These are phyloP conservation scores for Huso huso DNA, from an alignment of 2,797 vertebrate species.

Conservation along the genomic window DNA sequence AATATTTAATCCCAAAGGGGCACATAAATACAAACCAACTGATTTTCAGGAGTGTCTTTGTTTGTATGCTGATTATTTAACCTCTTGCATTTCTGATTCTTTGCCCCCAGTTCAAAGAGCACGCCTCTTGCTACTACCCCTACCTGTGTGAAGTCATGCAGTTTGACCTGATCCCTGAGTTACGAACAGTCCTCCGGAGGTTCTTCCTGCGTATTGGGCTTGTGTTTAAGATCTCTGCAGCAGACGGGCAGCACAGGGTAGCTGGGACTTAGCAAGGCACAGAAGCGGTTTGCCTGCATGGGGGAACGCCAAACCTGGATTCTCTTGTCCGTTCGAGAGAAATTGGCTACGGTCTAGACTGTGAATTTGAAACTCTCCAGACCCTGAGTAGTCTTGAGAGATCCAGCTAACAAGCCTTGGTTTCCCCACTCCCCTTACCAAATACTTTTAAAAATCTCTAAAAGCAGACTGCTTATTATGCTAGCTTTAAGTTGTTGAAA, in stretches of 20 bases:
- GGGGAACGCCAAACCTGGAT: constrained; percentile 9
- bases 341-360: neutral
- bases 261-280: constrained; percentile 12
- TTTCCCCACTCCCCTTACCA: constrained; percentile 8
- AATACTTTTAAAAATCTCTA: neutral
- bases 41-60: too few relatives aligned
- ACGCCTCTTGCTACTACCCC: constrained; percentile 85
- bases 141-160: constrained; percentile 96
- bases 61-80: too few relatives aligned
- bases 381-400: neutral
- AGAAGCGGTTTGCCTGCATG: constrained; percentile 14
- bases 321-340: neutral
- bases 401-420: constrained; percentile 4
- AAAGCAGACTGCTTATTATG: too few relatives aligned
- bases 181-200: constrained; percentile 80
- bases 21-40: too few relatives aligned
- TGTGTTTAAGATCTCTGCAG: constrained; percentile 78
- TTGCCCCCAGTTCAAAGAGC: constrained; percentile 76
- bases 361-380: neutral
- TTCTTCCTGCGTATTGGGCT: constrained; percentile 92
- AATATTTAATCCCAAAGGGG: too few relatives aligned
- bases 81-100: neutral
- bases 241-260: constrained; percentile 36
- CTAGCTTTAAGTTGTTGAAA: too few relatives aligned
- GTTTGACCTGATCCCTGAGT: constrained; percentile 96